Conservation (phyloP, 1,140 invertebrate genomes). For the Chlorops oryzae region DNA sequence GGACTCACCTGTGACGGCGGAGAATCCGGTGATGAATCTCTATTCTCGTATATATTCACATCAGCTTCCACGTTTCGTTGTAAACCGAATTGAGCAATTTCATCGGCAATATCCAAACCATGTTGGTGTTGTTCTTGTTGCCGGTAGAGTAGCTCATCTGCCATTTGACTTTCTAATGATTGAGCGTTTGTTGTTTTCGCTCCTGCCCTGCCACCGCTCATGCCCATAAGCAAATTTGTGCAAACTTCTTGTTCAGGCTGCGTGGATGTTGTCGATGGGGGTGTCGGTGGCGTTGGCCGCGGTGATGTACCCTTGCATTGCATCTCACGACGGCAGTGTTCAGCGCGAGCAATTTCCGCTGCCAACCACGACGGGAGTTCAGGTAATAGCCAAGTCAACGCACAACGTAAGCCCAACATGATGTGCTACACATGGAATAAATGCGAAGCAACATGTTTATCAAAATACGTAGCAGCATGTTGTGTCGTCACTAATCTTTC, state of each 20-base stretch:
- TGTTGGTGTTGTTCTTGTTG: slow-evolving; percentile 8
- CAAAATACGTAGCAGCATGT: slow-evolving; percentile 7
- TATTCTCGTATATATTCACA: slow-evolving; percentile 41
- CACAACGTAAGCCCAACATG: slow-evolving; percentile 72
- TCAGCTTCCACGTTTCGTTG: slow-evolving; percentile 37
- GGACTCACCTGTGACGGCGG: slow-evolving; percentile 41
- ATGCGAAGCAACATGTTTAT: slow-evolving; percentile 8
- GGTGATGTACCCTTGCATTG: slow-evolving; percentile 50
- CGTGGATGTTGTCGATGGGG: slow-evolving; percentile 42
- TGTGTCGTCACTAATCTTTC: slow-evolving; percentile 1
- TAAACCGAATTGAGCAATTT: slow-evolving; percentile 19
- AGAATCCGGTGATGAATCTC: slow-evolving; percentile 43
- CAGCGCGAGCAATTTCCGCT: slow-evolving; percentile 79
- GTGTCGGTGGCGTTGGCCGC: slow-evolving; percentile 43
- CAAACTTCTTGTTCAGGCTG: slow-evolving; percentile 36
- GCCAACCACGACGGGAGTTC: slow-evolving; percentile 88
- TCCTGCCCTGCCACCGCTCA: neutral
- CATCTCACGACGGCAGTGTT: slow-evolving; percentile 70
- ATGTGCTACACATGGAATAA: slow-evolving; percentile 62
- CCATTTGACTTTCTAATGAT: slow-evolving; percentile 40
- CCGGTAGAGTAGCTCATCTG: slow-evolving; percentile 32
- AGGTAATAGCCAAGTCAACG: slow-evolving; percentile 72
- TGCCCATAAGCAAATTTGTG: slow-evolving; percentile 12
- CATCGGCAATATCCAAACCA: slow-evolving; percentile 17
- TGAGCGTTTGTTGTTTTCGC: slow-evolving; percentile 34